Base-by-base conservation (phyloP, 2,797 vertebrate genomes). In the Florisuga fusca region DNA sequence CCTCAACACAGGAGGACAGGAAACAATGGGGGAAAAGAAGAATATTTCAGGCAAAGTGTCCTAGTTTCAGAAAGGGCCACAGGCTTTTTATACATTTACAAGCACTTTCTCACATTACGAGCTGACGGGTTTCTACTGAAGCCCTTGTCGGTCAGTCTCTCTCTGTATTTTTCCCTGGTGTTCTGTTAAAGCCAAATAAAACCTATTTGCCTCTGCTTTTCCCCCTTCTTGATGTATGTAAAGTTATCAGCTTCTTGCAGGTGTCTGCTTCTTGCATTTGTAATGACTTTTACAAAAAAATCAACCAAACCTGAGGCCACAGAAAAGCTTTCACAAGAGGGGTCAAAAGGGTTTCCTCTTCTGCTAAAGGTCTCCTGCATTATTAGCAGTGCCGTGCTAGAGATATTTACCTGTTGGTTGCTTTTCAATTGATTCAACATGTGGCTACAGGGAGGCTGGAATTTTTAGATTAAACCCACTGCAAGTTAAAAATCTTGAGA, bases 381-480 rank as follows among this genome's bases (percentile, higher is more conserved):
- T 96, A 95, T 92, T 95, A 96, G 75, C 87, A 81, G 93, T 29
- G 85, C 79, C 10, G 93, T 91, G 95, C 94, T 82, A 96, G 78
- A 86, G 95, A 97, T 96, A 96, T 97, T 97, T 96, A 96, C 94
- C 95, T 97, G 91, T 95, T 92, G 85, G 80, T 95, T 95, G 85
- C 86, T 93, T 94, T 96, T 94, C 94, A 97, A 95, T 97, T 95
- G 95, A 74, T 96, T 97, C 95, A 96, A 73, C 95, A 95, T 96
- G 96, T 92, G 82, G 82, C 72, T 88, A 61, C 87, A 87, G 75
- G 62, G 92, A 94, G 80, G 64, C 64, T 94, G 75, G 38, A 82
- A n/a, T 94, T 46, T 85, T 86, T 76, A 94, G 66, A 79, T 93
- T 91, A 94, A 96, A 94, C 25, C 20, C 22, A 82, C 41, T 94